Evolutionary conservation across 2,797 vertebrate genomes (phyloP), one percentile per base, ranked within the genome.

Genomic region (Sebastes taczanowskii): DNA sequence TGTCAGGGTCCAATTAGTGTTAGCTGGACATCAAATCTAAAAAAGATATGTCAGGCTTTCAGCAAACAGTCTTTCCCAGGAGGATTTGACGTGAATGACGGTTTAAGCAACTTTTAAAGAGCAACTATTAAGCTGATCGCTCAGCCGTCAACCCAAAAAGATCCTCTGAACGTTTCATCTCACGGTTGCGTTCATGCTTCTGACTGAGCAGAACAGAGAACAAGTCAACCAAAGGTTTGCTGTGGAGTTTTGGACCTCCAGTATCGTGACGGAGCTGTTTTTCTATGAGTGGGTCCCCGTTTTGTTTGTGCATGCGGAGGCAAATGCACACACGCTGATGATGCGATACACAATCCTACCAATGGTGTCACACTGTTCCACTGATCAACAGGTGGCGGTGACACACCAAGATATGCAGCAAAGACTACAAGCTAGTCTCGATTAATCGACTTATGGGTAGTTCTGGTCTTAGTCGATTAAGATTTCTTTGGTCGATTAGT

Each of bases 191-290:
- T n/a, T 7, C 7, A 16, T 46, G 14, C 34, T 71, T 30, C 32
- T 69, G 11, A 52, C 23, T 23, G 23, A 23, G 23, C 23, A 23
- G 23, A 23, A 23, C 23, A 49, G 46, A 49, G 46, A 49, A 49
- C 0, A 49, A 0, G 46, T 20, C 46, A 49, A 0, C 2, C 18
- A 49, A 49, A 49, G 46, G 46, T 49, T 49, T 0, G 46, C 18
- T 20, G 7, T 4, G 46, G 46, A 20, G 46, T 49, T 49, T 49
- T 49, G 18, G 46, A 20, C 18, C 46, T 49, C 2, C 20, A 49
- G 46, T 49, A 20, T 18, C 46, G 7, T 0, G 3, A 49, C 20
- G 46, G 18, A 49, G 0, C 0, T 49, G 46, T 20, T 49, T 49
- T 49, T 49, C 3, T 49, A 49, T 22, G 49, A 53, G 20, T 18